These are phyloP conservation scores for Pionites leucogaster DNA, from an alignment of 2,113 vertebrate genomes.

Conservation along the genomic window DNA sequence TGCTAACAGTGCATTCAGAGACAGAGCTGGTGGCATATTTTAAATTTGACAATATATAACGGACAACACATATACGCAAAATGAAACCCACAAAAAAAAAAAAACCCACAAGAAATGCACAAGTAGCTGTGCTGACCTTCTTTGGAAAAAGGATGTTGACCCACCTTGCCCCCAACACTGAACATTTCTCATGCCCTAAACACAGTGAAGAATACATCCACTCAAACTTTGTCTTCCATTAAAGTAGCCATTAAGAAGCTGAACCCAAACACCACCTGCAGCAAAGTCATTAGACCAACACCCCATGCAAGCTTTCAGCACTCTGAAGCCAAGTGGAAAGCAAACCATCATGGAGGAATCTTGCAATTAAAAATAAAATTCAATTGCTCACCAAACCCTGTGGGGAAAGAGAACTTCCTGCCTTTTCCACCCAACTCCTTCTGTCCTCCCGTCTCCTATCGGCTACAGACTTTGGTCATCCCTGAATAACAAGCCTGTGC, in stretches of 20 bases:
- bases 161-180: not conserved
- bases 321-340: not conserved
- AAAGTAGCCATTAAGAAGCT: not conserved
- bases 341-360: not conserved
- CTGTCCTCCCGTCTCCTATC: not conserved
- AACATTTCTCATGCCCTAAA: not conserved
- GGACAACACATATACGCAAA: rapidly evolving
- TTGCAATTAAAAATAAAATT: not conserved
- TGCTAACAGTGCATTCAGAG: not conserved
- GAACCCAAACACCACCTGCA: not conserved
- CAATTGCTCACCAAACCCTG: not conserved
- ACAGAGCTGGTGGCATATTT: not conserved
- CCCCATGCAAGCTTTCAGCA: not conserved
- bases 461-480: not conserved
- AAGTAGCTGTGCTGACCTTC: not conserved
- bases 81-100: not conserved
- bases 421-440: not conserved
- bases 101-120: not conserved
- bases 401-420: not conserved
- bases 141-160: not conserved
- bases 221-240: not conserved
- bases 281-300: not conserved
- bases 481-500: rapidly evolving
- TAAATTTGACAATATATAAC: not conserved
- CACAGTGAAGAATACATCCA: not conserved